Evolutionary conservation across 2,797 vertebrate species (phyloP), one percentile per base, ranked within the genome.

Genomic region (Fistularia commersonii): DNA sequence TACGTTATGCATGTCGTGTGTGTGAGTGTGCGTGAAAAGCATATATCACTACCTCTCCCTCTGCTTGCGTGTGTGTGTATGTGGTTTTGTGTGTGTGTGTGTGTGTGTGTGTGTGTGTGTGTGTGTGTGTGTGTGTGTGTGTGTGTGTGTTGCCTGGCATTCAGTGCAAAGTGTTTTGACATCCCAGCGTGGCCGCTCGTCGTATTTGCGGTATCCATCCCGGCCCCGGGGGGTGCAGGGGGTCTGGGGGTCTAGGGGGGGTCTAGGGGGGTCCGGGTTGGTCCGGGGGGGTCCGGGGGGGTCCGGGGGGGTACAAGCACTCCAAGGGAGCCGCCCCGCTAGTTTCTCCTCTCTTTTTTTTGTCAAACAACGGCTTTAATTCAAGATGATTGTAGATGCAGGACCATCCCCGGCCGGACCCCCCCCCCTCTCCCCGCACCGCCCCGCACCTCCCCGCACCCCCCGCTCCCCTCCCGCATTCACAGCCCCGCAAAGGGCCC

Each of bases 401-500:
- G 92, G 94, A 91, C 93, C 93, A 92, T 92, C 94, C 90, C 89
- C 90, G 89, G 69, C 93, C 93, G 93, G 90, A 92, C 91, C 91
- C 90, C 91, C 35, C 90, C 92, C 90, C 92, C 92, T 94, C 91
- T 90, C 89, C 91, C 88, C 89, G 91, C 91, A 90, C 91, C 86
- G 90, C 12, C 90, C n/a, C n/a, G n/a, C n/a, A n/a, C n/a, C n/a
- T n/a, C n/a, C n/a, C n/a, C n/a, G n/a, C n/a, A n/a, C n/a, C n/a
- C n/a, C n/a, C n/a, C n/a, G n/a, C n/a, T n/a, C n/a, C n/a, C n/a
- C n/a, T n/a, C n/a, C n/a, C n/a, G n/a, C n/a, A n/a, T n/a, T n/a
- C n/a, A n/a, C n/a, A n/a, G n/a, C n/a, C n/a, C n/a, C n/a, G n/a
- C n/a, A n/a, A n/a, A 87, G 92, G 90, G 90, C 93, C 95, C 94